Percentiles rank a stretch among this genome's conserved stretches.
Conservation (phyloP, 2,797 vertebrate species). For the Antennarius maculatus region DNA sequence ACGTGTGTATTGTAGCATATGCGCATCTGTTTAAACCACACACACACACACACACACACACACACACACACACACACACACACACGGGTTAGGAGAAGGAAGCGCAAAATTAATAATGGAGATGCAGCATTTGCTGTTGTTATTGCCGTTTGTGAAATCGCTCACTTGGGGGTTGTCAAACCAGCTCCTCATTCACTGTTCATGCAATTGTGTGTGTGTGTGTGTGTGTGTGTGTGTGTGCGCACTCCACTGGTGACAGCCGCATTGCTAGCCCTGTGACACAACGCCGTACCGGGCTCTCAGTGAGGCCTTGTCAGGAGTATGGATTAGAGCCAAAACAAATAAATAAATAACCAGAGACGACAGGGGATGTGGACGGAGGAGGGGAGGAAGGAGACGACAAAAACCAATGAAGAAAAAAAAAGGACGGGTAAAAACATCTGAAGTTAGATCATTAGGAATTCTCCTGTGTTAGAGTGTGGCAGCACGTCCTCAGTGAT, state of each 20-base stretch:
- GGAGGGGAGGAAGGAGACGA: not conserved
- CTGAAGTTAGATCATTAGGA: conserved; percentile 60
- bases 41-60: conserved; percentile 11
- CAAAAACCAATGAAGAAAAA: conserved; percentile 16
- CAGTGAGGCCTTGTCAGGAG: conserved; percentile 46
- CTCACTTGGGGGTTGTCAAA: conserved; percentile 70
- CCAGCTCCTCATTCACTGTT: conserved; percentile 55
- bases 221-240: conserved; percentile 51
- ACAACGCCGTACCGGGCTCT: conserved; percentile 38
- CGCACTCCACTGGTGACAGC: conserved; percentile 10
- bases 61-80: no score
- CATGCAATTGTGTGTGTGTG: conserved; percentile 19
- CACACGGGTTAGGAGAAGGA: conserved; percentile 35
- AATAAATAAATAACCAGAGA: conserved; percentile 23
- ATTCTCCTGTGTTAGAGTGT: conserved; percentile 35
- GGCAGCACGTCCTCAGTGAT: conserved; percentile 22
- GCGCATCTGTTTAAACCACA: not conserved
- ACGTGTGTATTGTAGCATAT: not conserved
- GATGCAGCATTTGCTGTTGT: conserved; percentile 63
- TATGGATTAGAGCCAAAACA: conserved; percentile 46
- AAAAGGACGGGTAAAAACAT: conserved; percentile 3
- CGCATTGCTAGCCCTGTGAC: conserved; percentile 48
- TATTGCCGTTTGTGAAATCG: conserved; percentile 72
- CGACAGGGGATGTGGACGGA: not conserved
- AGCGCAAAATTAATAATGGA: conserved; percentile 61